Base-by-base conservation (phyloP, 1,140 invertebrate species). In the Trichoplusia ni region DNA sequence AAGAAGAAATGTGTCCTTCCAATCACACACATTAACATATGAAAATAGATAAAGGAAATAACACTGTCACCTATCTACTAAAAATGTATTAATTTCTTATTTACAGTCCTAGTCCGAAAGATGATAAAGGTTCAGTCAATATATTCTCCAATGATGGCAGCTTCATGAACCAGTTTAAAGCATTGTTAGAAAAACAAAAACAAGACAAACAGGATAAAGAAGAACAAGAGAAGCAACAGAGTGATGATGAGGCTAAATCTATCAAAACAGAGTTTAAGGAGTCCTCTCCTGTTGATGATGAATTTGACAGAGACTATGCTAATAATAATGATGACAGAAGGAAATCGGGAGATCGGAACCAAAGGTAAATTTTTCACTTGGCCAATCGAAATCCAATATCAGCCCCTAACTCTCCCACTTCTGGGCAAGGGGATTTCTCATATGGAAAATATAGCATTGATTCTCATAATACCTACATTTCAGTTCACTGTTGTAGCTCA, bases 61-160 rank as follows among this genome's bases (percentile, higher is more conserved):
- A n/a, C n/a, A n/a, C n/a, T n/a, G n/a, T n/a, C n/a, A n/a, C n/a
- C n/a, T n/a, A n/a, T n/a, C n/a, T n/a, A n/a, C n/a, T 9, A 40
- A 8, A n/a, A n/a, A 2, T 3, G 0, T 13, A 2, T 25, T 13
- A 19, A 37, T 19, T 8, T 38, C 6, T 19, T 29, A 9, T 67
- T 81, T 56, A 14, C 51, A 88, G 86, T 21, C 76, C 79, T 4
- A 46, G 27, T n/a, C 23, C 44, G 23, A 63, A 61, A 33, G 84
- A 89, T 59, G 83, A 86, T 0, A 74, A 75, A 40, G 69, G 72
- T 14, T 77, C 80, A 7, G 68, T 93, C 33, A 95, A 95, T 84
- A 89, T 94, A 46, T 96, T 96, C 84, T 94, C 93, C 14, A 96
- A 96, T 90, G 95, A 96, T 90, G 95, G 95, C 4, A 95, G 94